Evolutionary conservation across 2,797 vertebrate genomes (phyloP).

Genomic region (Hirundo rustica): DNA sequence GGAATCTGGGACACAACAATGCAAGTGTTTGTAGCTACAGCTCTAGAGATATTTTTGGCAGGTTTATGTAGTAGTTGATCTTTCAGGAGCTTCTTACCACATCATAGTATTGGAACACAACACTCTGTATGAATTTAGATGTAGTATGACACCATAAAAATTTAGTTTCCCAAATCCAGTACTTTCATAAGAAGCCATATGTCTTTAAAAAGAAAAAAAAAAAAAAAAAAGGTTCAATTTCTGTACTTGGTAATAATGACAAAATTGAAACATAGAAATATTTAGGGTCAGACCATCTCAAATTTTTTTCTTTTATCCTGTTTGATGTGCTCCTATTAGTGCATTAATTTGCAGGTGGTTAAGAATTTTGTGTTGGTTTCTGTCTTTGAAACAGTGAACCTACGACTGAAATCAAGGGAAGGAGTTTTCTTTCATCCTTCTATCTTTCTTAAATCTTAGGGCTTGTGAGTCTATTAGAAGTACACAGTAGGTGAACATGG

Average conservation of each 20-base stretch:
- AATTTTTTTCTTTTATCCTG: neutral
- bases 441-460: neutral
- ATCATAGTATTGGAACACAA: neutral
- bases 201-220: neutral
- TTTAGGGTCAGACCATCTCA: neutral
- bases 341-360: neutral
- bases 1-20: neutral
- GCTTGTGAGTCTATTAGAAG: neutral
- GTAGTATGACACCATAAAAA: neutral
- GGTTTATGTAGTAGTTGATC: neutral
- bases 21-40: neutral
- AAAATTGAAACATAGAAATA: neutral
- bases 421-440: neutral
- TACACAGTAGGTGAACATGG: neutral
- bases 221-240: neutral
- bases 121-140: neutral
- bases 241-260: neutral
- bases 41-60: neutral
- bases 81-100: neutral
- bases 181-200: neutral
- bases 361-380: neutral
- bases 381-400: neutral
- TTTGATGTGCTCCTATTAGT: neutral
- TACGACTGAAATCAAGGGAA: neutral
- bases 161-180: neutral